Percentiles rank a stretch among this genome's conserved stretches.
phyloP scores from a whole-genome alignment of 2,113 vertebrate species.

The Corythaixoides concolor region DNA sequence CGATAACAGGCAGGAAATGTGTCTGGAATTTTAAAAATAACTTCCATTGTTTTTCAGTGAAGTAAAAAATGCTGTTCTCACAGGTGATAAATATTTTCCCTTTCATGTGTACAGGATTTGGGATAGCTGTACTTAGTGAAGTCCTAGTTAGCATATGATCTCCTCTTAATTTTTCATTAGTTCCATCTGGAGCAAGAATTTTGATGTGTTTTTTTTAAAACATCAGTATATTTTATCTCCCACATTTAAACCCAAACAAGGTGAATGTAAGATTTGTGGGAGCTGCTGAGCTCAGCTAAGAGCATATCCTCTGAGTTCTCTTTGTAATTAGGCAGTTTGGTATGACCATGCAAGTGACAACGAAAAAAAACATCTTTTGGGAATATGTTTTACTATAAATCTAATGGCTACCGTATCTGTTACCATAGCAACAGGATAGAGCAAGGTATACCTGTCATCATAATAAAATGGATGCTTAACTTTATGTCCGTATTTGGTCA shows the following conservation, averaged over 20 bases:
- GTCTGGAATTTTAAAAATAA: background rate
- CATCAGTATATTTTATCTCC: background rate
- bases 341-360: background rate
- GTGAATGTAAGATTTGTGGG: background rate
- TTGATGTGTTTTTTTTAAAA: background rate
- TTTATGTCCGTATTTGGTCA: background rate
- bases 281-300: background rate
- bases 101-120: background rate
- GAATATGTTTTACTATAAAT: background rate
- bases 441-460: background rate
- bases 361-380: background rate
- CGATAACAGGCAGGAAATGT: background rate
- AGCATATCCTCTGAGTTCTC: background rate
- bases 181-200: background rate
- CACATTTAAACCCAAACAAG: background rate
- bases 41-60: background rate
- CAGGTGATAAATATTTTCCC: background rate
- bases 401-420: background rate
- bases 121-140: background rate
- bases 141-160: background rate
- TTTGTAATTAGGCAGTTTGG: background rate
- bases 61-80: background rate
- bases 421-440: background rate
- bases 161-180: background rate
- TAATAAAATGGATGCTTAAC: conserved; percentile 12